These are phyloP conservation scores for Bubo blakistoni DNA, from an alignment of 2,113 vertebrate species.

Conservation along the genomic window DNA sequence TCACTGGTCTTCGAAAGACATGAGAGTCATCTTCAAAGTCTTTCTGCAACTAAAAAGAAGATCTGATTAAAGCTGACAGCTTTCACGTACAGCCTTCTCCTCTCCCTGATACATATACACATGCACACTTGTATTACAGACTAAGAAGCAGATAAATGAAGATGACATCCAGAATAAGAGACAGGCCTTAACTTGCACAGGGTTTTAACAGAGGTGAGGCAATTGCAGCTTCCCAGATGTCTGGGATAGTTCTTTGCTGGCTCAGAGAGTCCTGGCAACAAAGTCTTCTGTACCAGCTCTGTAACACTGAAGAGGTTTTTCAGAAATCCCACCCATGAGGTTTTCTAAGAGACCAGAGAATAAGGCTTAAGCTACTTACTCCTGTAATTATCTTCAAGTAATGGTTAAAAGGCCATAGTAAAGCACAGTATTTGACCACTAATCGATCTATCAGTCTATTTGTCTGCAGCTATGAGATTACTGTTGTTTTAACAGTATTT, in stretches of 20 bases:
- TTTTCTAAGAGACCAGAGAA: neutral
- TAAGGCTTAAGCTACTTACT: neutral
- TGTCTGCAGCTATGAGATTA: neutral
- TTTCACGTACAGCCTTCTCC: neutral
- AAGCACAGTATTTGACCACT: neutral
- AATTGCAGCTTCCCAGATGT: neutral
- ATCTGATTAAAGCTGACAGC: neutral
- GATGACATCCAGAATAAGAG: neutral
- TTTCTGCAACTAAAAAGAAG: conserved; percentile 68
- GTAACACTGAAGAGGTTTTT: neutral
- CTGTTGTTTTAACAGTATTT: neutral
- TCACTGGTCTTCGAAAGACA: conserved; percentile 82
- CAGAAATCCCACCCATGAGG: neutral
- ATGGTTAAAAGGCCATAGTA: neutral
- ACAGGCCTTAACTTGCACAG: neutral
- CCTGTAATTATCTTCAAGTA: neutral
- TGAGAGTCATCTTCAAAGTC: conserved; percentile 73
- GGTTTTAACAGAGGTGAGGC: neutral
- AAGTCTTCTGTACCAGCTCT: neutral
- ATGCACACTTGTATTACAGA: neutral
- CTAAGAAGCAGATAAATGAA: neutral
- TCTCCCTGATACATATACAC: neutral
- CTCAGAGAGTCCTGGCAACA: neutral
- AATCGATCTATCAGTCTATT: neutral
- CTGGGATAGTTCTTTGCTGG: neutral